Evolutionary conservation across 2,113 vertebrate genomes (phyloP), one percentile per base, ranked within the genome.

Genomic region (Propithecus coquereli): DNA sequence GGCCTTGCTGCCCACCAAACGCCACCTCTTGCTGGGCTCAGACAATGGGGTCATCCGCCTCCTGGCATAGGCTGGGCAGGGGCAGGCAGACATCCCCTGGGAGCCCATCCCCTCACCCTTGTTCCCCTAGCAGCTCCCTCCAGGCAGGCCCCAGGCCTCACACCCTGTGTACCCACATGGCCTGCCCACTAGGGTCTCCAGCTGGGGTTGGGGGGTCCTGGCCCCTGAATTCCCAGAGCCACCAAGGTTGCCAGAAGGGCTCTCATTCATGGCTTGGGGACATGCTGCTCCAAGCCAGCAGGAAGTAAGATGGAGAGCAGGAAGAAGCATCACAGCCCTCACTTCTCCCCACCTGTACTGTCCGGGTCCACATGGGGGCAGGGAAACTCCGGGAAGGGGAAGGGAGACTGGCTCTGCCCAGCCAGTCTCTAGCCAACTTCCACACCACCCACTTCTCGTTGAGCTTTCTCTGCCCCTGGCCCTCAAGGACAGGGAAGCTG

Each of bases 11-110:
- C 99, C 99, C 95, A 99, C 99, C 0, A 99, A 99, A 98, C 99
- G 99, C 97, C 99, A 99, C 5, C 98, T 99, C 86, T 98, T 99
- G 85, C 98, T 99, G 98, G 99, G 99, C 95, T 99, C 99, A 0
- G 99, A 99, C 96, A 99, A 99, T 0, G 99, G 99, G 0, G 97
- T 99, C 97, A 97, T 99, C 95, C 99, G 99, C 68, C 98, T 99
- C 32, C 97, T 99, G 97, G 99, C 99, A 0, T 99, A 98, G 98
- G 66, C 70, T 7, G 10, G 66, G 45, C 0, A 2, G 8, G 47
- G 66, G 30, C 18, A 4, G 40, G 5, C 30, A 61, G 50, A 32
- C 37, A 34, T 25, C 47, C 12, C 45, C n/a, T 0, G 8, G 65
- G 54, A 54, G 17, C 40, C 43, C 6, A 2, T 32, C 50, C 16